phyloP scores from a whole-genome alignment of 1,140 invertebrate species.

The Camponotus pennsylvanicus region DNA sequence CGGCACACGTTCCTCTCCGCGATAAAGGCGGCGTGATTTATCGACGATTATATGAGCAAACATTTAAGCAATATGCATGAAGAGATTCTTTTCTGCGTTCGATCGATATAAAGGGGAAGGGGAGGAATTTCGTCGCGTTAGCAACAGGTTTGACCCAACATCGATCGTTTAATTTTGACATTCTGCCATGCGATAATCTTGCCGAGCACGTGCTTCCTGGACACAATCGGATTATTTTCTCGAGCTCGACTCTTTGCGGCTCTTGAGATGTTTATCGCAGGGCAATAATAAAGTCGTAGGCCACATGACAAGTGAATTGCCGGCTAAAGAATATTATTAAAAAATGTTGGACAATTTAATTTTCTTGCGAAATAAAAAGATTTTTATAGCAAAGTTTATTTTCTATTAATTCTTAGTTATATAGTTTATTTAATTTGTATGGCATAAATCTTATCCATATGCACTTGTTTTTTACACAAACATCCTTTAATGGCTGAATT shows the following conservation, averaged over 20 bases:
- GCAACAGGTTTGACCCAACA: constrained; percentile 53
- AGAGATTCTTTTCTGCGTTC: neutral
- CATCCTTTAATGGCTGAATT: neutral
- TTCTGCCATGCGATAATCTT: constrained; percentile 2
- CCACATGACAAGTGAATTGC: neutral
- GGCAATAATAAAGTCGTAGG: neutral
- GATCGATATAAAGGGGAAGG: neutral
- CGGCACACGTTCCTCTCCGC: neutral
- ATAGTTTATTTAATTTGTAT: too few relatives aligned
- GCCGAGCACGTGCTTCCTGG: neutral
- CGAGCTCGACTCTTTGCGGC: neutral
- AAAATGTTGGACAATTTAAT: neutral
- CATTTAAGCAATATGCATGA: constrained; percentile 45
- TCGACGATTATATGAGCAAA: constrained; percentile 21
- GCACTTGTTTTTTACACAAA: too few relatives aligned
- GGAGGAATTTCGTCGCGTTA: constrained; percentile 12
- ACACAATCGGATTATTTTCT: constrained; percentile 7
- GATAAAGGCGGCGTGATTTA: constrained; percentile 61
- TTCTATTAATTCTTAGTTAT: neutral
- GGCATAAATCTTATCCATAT: too few relatives aligned
- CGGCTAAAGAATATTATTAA: neutral
- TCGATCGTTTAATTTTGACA: constrained; percentile 28
- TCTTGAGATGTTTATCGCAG: neutral
- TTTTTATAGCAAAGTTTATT: neutral
- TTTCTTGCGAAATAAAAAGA: neutral